Percentiles rank a stretch among this genome's conserved stretches.
Conservation (phyloP, 2,797 vertebrate genomes). For the Zalophus californianus region DNA sequence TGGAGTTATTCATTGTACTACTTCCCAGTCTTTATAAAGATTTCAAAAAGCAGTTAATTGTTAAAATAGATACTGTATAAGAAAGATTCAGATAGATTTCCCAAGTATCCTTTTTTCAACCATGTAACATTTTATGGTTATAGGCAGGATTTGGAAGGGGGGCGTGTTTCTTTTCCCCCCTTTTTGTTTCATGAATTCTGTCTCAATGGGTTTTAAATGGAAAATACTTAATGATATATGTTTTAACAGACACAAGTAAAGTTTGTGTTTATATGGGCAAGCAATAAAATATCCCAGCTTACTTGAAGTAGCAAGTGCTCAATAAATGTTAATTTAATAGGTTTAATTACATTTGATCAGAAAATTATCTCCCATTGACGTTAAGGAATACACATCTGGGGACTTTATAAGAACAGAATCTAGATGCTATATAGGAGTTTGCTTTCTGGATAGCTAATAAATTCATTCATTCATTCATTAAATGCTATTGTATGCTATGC, state of each 20-base stretch:
- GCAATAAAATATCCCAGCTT: not conserved
- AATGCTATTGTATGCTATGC: not conserved
- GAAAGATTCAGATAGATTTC: slow-evolving; percentile 11
- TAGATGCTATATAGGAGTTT: not conserved
- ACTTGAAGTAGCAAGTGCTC: not conserved
- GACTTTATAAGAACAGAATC: not conserved
- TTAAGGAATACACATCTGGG: not conserved
- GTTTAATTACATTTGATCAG: slow-evolving; percentile 25
- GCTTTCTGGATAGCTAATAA: not conserved
- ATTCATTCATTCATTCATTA: not conserved
- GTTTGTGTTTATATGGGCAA: slow-evolving; percentile 11
- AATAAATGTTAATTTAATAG: slow-evolving; percentile 13
- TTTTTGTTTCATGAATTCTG: slow-evolving; percentile 43
- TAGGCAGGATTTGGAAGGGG: not conserved
- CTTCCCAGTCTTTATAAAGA: slow-evolving; percentile 45
- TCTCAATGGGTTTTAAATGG: not conserved
- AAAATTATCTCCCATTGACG: not conserved
- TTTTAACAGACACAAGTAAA: slow-evolving; percentile 13
- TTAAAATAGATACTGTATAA: slow-evolving; percentile 59
- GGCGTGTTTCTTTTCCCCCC: not conserved
- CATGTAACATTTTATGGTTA: not conserved
- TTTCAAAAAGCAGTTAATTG: slow-evolving; percentile 59
- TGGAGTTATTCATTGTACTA: slow-evolving; percentile 53
- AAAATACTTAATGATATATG: not conserved
- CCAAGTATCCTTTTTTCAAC: not conserved